Percentiles rank a stretch among this genome's conserved stretches.
phyloP scores from a whole-genome alignment of 2,113 vertebrate genomes.

The Gyps fulvus region DNA sequence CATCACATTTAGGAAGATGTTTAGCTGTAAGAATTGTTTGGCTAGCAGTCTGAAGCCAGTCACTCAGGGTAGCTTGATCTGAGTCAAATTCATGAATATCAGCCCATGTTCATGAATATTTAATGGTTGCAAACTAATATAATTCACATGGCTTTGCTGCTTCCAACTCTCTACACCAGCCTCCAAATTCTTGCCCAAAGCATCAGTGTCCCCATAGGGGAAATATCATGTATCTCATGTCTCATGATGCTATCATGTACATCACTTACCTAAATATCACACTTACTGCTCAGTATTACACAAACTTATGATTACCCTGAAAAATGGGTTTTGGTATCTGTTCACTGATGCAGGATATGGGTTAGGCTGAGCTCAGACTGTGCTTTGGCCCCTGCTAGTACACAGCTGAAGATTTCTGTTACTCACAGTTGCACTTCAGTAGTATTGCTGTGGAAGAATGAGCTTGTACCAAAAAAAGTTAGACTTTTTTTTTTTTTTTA shows the following conservation, averaged over 20 bases:
- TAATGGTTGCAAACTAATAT: neutral
- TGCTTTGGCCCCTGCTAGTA: neutral
- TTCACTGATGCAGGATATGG: neutral
- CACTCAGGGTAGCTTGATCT: neutral
- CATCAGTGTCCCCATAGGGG: neutral
- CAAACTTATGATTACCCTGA: neutral
- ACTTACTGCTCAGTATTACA: neutral
- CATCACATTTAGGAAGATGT: neutral
- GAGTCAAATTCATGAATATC: constrained; percentile 2
- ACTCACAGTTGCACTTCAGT: neutral
- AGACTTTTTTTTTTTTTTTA: neutral
- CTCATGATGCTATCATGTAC: neutral
- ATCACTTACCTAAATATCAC: neutral
- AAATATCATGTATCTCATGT: rapidly evolving
- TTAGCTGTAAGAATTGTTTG: neutral
- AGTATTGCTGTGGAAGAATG: neutral
- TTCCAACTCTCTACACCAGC: neutral
- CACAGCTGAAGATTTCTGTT: neutral
- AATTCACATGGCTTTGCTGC: neutral
- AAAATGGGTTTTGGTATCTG: neutral
- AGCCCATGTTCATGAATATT: constrained; percentile 3
- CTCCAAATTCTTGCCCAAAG: neutral
- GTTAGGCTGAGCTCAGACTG: neutral
- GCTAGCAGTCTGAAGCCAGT: neutral
- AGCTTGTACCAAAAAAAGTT: neutral